Conservation (phyloP, 2,797 vertebrate genomes). For the Etheostoma nigrum region DNA sequence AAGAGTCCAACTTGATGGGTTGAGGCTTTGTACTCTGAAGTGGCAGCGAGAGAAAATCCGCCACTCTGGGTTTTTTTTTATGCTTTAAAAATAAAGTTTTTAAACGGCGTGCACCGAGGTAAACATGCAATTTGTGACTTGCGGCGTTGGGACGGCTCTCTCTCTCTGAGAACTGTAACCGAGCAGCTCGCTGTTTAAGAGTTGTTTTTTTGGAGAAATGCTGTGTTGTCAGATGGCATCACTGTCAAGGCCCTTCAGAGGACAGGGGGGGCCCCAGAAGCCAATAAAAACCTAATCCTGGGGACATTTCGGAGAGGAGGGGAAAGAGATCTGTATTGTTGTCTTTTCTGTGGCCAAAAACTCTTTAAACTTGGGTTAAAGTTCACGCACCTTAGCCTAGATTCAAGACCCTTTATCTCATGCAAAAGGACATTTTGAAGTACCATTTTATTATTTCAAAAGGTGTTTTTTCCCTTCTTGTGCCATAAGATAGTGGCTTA, state of each 20-base stretch:
- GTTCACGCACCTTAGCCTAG: slow-evolving; percentile 69
- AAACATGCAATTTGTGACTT: slow-evolving; percentile 81
- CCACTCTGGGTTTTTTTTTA: slow-evolving; percentile 40
- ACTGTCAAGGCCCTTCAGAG: slow-evolving; percentile 11
- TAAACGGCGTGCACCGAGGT: slow-evolving; percentile 58
- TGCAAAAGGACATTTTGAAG: slow-evolving; percentile 5
- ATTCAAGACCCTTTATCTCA: slow-evolving; percentile 26
- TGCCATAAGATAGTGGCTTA: slow-evolving; percentile 22
- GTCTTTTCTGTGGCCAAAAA: slow-evolving; percentile 12
- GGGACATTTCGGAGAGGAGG: slow-evolving; percentile 21
- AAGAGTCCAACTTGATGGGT: slow-evolving; percentile 46
- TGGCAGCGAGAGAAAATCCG: slow-evolving; percentile 56
- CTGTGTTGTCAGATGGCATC: slow-evolving; percentile 37
- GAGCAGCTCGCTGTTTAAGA: slow-evolving; percentile 49
- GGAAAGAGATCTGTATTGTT: slow-evolving; percentile 14
- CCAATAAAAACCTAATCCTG: slow-evolving; percentile 5
- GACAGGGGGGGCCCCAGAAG: background rate
- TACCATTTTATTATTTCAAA: slow-evolving; percentile 12
- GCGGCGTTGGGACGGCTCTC: slow-evolving; percentile 64
- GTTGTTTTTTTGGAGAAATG: slow-evolving; percentile 51
- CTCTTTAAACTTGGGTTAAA: slow-evolving; percentile 28
- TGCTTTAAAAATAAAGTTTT: slow-evolving; percentile 72
- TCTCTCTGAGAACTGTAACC: slow-evolving; percentile 72
- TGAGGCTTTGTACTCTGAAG: slow-evolving; percentile 40
- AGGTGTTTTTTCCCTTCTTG: slow-evolving; percentile 9